phyloP scores from a whole-genome alignment of 2,113 vertebrate species.

The Tychaedon coryphoeus region DNA sequence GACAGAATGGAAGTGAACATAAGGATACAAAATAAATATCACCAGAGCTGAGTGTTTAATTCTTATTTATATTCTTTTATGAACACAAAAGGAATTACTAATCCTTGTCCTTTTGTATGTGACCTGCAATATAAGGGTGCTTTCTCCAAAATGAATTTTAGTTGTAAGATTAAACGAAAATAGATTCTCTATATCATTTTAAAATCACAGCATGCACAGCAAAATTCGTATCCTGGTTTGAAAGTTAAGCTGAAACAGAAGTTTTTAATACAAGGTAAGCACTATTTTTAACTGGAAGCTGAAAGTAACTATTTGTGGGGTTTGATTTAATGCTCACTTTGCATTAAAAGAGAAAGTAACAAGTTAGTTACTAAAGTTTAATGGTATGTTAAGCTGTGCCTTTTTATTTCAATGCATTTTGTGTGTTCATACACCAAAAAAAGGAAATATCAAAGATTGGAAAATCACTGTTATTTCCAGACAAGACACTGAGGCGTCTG shows the following conservation, averaged over 20 bases:
- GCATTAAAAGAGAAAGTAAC: background rate
- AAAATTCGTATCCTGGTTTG: background rate
- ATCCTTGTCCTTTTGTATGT: background rate
- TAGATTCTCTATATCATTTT: background rate
- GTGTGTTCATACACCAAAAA: background rate
- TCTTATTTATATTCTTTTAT: background rate
- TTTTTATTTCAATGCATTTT: background rate
- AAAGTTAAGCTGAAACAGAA: background rate
- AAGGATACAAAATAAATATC: background rate
- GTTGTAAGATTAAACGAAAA: background rate
- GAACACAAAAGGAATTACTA: background rate
- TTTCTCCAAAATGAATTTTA: conserved; percentile 32
- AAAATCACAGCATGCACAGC: background rate
- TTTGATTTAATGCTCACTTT: background rate
- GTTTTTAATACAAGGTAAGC: background rate
- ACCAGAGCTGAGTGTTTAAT: background rate
- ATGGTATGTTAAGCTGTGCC: background rate
- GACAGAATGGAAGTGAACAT: background rate
- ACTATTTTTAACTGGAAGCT: conserved; percentile 16
- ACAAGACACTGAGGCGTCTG: background rate
- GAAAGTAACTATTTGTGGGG: background rate
- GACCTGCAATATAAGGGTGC: background rate
- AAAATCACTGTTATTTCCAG: background rate
- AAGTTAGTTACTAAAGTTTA: background rate
- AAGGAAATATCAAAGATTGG: background rate